Evolutionary conservation across 2,888 invertebrate genomes (phyloP).

Genomic region (Rhagonycha fulva): DNA sequence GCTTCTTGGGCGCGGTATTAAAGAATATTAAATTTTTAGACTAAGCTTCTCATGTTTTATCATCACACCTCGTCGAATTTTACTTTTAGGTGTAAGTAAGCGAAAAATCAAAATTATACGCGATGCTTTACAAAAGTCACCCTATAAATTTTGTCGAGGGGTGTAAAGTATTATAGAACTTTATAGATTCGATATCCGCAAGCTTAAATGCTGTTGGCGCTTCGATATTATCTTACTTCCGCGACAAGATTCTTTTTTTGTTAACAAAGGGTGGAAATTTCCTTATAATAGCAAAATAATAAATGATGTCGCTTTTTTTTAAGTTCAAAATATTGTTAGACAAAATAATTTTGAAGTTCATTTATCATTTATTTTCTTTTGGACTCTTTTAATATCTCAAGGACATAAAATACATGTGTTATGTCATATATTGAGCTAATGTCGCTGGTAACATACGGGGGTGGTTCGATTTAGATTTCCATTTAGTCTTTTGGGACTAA

Average conservation of each 20-base stretch:
- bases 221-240: conserved; percentile 5
- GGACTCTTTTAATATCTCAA: neutral
- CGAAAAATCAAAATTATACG: conserved; percentile 6
- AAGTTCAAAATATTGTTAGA: neutral
- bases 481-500: neutral
- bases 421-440: neutral
- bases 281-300: neutral
- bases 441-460: neutral
- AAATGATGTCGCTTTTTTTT: neutral
- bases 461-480: neutral
- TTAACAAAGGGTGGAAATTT: conserved; percentile 12
- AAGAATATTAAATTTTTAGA: too few relatives aligned
- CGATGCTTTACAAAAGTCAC: conserved; percentile 2
- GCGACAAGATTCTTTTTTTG: conserved; percentile 8
- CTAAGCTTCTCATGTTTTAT: too few relatives aligned
- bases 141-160: conserved; percentile 8
- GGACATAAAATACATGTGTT: neutral
- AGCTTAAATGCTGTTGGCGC: conserved; percentile 1
- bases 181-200: conserved; percentile 16
- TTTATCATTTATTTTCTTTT: neutral
- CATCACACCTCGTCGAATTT: neutral
- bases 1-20: too few relatives aligned
- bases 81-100: conserved; percentile 1
- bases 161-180: conserved; percentile 1
- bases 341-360: neutral